phyloP scores from a whole-genome alignment of 2,113 vertebrate genomes.

The Enhydra lutris region DNA sequence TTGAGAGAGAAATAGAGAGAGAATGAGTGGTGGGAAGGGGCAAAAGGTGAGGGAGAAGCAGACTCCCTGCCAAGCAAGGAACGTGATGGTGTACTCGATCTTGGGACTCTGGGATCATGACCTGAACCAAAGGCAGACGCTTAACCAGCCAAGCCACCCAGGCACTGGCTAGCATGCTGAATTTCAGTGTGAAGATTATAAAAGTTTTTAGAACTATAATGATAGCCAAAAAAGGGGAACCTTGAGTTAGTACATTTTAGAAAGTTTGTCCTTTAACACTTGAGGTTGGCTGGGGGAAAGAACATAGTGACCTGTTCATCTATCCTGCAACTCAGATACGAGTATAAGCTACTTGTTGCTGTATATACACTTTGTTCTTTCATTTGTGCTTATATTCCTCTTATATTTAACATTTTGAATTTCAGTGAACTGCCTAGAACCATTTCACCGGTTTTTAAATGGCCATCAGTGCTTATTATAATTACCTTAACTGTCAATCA shows the following conservation, averaged over 20 bases:
- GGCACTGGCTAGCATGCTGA: not conserved
- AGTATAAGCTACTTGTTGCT: not conserved
- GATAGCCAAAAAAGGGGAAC: not conserved
- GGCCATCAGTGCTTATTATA: not conserved
- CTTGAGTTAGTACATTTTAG: not conserved
- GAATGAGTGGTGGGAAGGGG: no score
- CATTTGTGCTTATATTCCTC: not conserved
- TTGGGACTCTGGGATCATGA: no score
- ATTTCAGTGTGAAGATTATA: not conserved
- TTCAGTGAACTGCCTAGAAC: not conserved
- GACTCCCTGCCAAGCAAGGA: no score
- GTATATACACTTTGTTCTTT: not conserved
- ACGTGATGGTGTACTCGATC: no score
- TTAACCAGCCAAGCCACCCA: no score
- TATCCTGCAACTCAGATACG: not conserved
- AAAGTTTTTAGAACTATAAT: not conserved
- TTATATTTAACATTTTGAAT: not conserved
- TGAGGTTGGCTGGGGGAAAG: not conserved
- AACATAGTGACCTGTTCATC: not conserved
- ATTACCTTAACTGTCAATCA: not conserved
- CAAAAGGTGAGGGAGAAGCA: no score
- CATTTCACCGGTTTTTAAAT: constrained; percentile 4
- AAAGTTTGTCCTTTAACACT: not conserved
- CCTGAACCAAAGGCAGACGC: no score
- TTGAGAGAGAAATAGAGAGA: no score